A percentile compares a stretch with the other conserved stretches of the same genome.
Evolutionary conservation across 2,113 vertebrate species (phyloP).

Genomic region (Pedetes capensis): DNA sequence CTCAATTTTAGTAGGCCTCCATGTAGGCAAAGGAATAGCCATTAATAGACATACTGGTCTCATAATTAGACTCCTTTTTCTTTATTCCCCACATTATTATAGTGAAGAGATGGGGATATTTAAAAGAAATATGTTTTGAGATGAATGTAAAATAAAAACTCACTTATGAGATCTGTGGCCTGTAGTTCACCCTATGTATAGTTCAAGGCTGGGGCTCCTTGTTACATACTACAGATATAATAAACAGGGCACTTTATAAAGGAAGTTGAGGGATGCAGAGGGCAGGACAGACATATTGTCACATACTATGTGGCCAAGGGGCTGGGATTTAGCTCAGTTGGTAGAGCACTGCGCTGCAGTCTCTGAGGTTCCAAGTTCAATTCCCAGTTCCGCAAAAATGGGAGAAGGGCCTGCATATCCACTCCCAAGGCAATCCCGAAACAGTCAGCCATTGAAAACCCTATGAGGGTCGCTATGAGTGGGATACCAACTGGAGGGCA

Average conservation of each 20-base stretch:
- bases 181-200: not conserved
- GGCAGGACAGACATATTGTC: not conserved
- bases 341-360: too few relatives aligned
- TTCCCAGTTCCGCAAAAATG: too few relatives aligned
- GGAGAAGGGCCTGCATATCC: too few relatives aligned
- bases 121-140: not conserved
- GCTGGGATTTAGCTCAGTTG: too few relatives aligned
- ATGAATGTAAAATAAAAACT: not conserved
- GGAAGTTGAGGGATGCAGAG: not conserved
- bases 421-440: too few relatives aligned
- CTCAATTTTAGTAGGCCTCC: not conserved
- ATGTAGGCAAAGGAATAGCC: not conserved
- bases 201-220: not conserved
- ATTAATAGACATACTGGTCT: not conserved
- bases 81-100: not conserved
- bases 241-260: not conserved
- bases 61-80: not conserved
- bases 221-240: not conserved
- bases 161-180: not conserved
- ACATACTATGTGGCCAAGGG: too few relatives aligned
- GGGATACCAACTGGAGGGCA: too few relatives aligned
- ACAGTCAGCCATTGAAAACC: too few relatives aligned
- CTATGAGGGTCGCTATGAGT: too few relatives aligned
- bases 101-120: fast-evolving
- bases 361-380: too few relatives aligned